A percentile compares a stretch with the other conserved stretches of the same genome.
Evolutionary conservation across 2,113 vertebrate species (phyloP).

Genomic region (Callipepla californica): DNA sequence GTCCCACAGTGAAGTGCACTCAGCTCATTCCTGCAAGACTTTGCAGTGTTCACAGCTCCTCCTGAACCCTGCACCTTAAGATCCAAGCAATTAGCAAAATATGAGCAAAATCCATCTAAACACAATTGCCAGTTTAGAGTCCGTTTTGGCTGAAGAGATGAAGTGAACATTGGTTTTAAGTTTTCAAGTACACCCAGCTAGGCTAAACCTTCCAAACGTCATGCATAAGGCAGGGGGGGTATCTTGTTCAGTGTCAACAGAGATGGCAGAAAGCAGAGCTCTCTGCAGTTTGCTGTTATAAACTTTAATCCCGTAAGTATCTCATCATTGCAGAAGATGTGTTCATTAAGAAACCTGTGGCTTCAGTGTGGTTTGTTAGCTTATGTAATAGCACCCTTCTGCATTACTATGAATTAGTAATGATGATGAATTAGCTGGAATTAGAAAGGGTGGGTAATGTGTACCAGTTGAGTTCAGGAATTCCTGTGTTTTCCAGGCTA

Average conservation of each 20-base stretch:
- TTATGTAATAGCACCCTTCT: background rate
- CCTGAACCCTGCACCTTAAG: background rate
- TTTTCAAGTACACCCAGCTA: background rate
- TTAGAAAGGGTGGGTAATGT: background rate
- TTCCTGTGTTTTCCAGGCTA: background rate
- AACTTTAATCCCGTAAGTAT: background rate
- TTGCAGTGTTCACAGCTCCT: accelerated
- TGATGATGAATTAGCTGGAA: background rate
- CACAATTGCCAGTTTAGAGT: background rate
- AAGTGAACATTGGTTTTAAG: background rate
- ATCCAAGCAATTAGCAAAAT: background rate
- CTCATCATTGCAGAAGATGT: too few relatives aligned
- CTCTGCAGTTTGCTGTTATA: background rate
- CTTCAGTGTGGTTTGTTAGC: background rate
- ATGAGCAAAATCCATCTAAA: background rate
- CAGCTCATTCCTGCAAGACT: background rate
- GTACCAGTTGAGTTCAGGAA: background rate
- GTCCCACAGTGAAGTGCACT: accelerated
- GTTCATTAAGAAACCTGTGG: too few relatives aligned
- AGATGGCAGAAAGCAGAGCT: background rate
- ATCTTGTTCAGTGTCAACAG: background rate
- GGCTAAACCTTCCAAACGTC: background rate
- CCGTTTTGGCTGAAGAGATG: background rate
- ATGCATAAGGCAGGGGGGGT: background rate
- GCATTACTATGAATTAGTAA: background rate